Percentiles rank a stretch among this genome's conserved stretches.
Evolutionary conservation across 2,888 invertebrate species (phyloP).

Genomic region (Philopedon plagiatum): DNA sequence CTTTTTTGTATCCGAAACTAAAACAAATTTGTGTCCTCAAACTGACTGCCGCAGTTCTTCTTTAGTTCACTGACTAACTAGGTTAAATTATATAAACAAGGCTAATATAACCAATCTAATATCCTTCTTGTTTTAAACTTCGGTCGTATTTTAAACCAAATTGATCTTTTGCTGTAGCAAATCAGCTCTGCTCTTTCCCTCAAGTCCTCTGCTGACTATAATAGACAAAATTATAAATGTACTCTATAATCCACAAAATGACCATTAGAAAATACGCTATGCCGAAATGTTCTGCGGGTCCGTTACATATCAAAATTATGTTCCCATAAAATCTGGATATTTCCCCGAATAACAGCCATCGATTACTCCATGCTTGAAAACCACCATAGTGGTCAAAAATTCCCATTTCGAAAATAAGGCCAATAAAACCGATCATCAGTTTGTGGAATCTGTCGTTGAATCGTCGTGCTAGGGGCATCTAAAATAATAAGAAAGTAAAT

Average conservation of each 20-base stretch:
- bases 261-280: slow-evolving; percentile 11
- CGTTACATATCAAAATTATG: background rate
- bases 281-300: slow-evolving; percentile 11
- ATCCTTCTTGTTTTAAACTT: too few relatives aligned
- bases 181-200: background rate
- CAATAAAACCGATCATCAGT: background rate
- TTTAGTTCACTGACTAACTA: too few relatives aligned
- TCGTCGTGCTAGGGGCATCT: background rate
- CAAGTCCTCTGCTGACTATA: background rate
- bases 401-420: slow-evolving; percentile 4
- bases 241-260: slow-evolving; percentile 5
- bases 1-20: too few relatives aligned
- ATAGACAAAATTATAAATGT: background rate
- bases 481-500: background rate
- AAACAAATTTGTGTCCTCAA: too few relatives aligned
- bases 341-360: background rate
- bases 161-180: background rate
- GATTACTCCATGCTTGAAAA: background rate
- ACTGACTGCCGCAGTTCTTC: too few relatives aligned
- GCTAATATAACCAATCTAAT: too few relatives aligned
- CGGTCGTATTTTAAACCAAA: too few relatives aligned
- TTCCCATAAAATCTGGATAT: background rate
- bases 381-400: slow-evolving; percentile 8
- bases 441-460: background rate
- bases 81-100: too few relatives aligned